Evolutionary conservation across 2,113 vertebrate genomes (phyloP).

Genomic region (Tachysurus fulvidraco): DNA sequence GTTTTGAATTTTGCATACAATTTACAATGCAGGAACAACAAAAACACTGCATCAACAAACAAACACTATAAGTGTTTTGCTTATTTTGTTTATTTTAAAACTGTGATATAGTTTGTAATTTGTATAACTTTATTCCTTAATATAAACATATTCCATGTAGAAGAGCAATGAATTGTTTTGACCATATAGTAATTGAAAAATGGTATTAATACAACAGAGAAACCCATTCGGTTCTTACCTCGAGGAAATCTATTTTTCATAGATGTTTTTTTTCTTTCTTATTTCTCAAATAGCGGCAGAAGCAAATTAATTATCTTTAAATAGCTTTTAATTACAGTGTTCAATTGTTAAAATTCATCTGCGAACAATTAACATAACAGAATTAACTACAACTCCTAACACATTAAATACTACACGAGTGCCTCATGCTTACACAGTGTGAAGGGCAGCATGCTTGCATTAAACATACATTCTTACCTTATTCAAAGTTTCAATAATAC

Average conservation of each 20-base stretch:
- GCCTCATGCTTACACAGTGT: conserved; percentile 1
- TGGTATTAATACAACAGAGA: background rate
- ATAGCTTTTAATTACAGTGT: background rate
- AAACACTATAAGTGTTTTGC: background rate
- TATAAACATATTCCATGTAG: background rate
- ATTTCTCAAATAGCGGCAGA: background rate
- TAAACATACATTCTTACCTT: conserved; percentile 37
- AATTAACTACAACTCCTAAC: conserved; percentile 15
- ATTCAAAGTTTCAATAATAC: conserved; percentile 40
- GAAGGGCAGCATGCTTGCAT: conserved; percentile 25
- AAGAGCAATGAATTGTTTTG: background rate
- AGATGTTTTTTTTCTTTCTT: background rate
- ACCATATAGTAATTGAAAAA: background rate
- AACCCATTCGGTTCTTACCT: background rate
- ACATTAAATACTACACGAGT: conserved; percentile 34
- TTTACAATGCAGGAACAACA: background rate
- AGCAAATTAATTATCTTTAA: background rate
- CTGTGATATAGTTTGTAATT: background rate
- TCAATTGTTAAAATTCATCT: background rate
- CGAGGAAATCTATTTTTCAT: background rate
- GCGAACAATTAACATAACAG: conserved; percentile 2
- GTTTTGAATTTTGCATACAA: background rate
- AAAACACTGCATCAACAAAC: background rate
- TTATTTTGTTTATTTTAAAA: background rate
- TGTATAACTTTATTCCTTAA: background rate